phyloP scores from a whole-genome alignment of 2,113 vertebrate genomes.

The Columba livia region DNA sequence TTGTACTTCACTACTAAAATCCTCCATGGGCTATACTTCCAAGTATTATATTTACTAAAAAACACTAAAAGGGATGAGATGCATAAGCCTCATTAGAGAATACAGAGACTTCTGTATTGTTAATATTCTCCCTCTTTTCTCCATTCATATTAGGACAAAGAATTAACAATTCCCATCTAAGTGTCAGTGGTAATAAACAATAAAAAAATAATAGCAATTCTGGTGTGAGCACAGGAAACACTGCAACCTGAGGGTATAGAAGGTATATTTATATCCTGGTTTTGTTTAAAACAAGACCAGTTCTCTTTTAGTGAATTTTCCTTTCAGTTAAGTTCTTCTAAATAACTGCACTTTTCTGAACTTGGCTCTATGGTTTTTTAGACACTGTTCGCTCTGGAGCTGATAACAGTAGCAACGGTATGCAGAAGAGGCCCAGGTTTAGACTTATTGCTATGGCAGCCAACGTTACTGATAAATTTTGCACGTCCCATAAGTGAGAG shows the following conservation, averaged over 20 bases:
- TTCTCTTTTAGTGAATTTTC: too few species aligned
- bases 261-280: neutral
- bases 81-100: constrained; percentile 21
- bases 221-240: neutral
- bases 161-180: neutral
- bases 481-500: too few species aligned
- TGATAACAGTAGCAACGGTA: too few species aligned
- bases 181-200: neutral
- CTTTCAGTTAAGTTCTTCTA: too few species aligned
- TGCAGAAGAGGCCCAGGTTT: too few species aligned
- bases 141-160: neutral
- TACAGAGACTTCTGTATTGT: neutral
- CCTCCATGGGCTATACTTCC: constrained; percentile 6
- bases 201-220: neutral
- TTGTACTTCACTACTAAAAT: neutral
- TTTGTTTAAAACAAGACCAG: too few species aligned
- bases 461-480: too few species aligned
- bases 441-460: too few species aligned
- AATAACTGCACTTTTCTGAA: too few species aligned
- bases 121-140: constrained; percentile 14
- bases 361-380: too few species aligned
- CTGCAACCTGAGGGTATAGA: neutral
- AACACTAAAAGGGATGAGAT: neutral
- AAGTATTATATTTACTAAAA: neutral
- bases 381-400: too few species aligned